A percentile compares a stretch with the other conserved stretches of the same genome.
phyloP scores from a whole-genome alignment of 2,797 vertebrate species.

The Sebastolobus altivelis region DNA sequence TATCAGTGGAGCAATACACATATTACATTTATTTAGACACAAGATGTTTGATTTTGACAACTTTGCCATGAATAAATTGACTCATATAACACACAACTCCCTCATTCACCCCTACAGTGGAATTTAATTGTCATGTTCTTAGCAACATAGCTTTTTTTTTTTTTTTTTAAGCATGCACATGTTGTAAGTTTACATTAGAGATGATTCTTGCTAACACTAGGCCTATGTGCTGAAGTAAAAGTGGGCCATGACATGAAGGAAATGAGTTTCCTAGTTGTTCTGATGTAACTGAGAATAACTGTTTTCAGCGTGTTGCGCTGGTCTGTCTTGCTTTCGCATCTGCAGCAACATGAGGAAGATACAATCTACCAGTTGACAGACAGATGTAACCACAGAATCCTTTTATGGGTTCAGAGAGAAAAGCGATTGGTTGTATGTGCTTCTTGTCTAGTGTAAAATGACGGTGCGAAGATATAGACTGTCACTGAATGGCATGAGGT shows the following conservation, averaged over 20 bases:
- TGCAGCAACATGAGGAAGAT: not conserved
- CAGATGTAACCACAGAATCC: not conserved
- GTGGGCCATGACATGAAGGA: conserved; percentile 8
- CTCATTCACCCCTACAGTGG: not conserved
- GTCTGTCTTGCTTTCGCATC: conserved; percentile 19
- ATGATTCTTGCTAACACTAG: not conserved
- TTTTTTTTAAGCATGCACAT: not conserved
- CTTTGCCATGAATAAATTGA: not conserved
- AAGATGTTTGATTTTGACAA: not conserved
- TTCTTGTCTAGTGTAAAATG: not conserved
- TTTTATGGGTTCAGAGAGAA: not conserved
- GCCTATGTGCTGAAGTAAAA: conserved; percentile 6
- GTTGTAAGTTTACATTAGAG: not conserved
- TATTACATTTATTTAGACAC: not conserved
- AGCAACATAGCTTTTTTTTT: not conserved
- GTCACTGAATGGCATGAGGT: not conserved
- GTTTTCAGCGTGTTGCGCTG: conserved; percentile 3
- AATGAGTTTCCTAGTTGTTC: not conserved
- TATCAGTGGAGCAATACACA: not conserved
- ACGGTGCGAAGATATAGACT: not conserved
- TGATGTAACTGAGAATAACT: conserved; percentile 5
- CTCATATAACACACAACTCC: not conserved
- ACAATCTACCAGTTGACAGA: not conserved
- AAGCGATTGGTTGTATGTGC: not conserved
- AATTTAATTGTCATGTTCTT: not conserved